Base-by-base conservation (phyloP, 2,113 vertebrate genomes). In the Syngnathus typhle region DNA sequence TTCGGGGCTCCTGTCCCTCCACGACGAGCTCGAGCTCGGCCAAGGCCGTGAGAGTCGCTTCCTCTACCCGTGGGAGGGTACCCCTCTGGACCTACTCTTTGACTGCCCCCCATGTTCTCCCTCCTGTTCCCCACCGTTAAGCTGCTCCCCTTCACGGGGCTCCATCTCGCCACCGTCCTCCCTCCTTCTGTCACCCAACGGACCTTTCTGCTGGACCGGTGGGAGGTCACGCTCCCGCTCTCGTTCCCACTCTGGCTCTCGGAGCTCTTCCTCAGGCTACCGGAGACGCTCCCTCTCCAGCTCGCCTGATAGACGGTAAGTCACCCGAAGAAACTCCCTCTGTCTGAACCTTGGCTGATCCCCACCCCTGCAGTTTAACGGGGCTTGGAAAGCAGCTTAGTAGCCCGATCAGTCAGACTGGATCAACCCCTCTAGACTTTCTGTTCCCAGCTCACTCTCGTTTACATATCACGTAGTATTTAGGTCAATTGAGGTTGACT, bases 11-110 rank as follows among this genome's bases (percentile, higher is more conserved):
- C 90, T 92, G 82, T 91, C 95, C 78, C 93, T 95, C 86, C 93
- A 97, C 1, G 78, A 85, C 15, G 88, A 88, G 77, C 72, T 87
- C 65, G 94, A 95, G 83, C 92, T 95, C 72, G 93, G 93, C 82
- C 93, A 93, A 80, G 93, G 95, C 88, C 93, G 88, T 66, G 95
- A 97, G 87, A 94, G 93, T 88, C 92, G 84, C 62, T 85, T 95
- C 75, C 91, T 93, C 82, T 95, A 91, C 86, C 93, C 95, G 47
- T 98, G 95, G 95, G 95, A 98, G 88, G 94, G 94, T 89, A 92
- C 92, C 71, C 94, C 93, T 76, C 89, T 94, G 90, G 95, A 94
- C 89, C 93, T 96, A 69, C 93, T 98, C 81, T 94, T 99, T 64
- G 92, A 98, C 87, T 89, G 93, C 78, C 93, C 95, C 0, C 94